Conservation (phyloP, 2,797 vertebrate species). For the Megaceryle alcyon region DNA sequence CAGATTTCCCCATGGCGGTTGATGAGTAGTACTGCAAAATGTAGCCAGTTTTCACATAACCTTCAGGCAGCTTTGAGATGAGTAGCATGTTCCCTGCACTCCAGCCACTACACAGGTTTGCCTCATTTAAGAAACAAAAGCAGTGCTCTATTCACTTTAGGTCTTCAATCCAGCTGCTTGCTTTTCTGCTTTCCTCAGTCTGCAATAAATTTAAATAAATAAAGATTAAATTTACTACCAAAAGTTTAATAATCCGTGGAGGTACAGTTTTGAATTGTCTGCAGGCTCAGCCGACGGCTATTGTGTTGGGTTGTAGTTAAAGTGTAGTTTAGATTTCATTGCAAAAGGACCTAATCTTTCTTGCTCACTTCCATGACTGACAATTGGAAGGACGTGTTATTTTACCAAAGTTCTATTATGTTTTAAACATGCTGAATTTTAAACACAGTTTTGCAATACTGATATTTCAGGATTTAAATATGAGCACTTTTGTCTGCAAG, state of each 20-base stretch:
- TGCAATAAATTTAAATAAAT: background rate
- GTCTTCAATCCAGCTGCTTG: background rate
- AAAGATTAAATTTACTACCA: background rate
- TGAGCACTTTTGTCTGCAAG: background rate
- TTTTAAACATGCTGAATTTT: background rate
- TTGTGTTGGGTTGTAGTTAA: background rate
- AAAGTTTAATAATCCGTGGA: background rate
- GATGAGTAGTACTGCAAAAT: background rate
- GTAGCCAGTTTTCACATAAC: background rate
- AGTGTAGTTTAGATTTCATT: background rate
- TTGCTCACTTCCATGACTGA: background rate
- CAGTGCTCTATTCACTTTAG: background rate
- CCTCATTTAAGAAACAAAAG: background rate
- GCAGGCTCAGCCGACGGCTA: background rate
- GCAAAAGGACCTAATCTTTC: background rate
- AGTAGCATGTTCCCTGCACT: background rate
- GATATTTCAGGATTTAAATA: background rate
- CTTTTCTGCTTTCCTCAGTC: background rate
- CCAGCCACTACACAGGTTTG: background rate
- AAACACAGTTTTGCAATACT: background rate
- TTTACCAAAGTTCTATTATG: background rate
- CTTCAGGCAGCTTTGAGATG: background rate
- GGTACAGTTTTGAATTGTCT: background rate
- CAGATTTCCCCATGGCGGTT: background rate
- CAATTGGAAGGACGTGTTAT: background rate